Evolutionary conservation across 2,888 invertebrate genomes (phyloP).

Genomic region (Ypsolopha scabrella): DNA sequence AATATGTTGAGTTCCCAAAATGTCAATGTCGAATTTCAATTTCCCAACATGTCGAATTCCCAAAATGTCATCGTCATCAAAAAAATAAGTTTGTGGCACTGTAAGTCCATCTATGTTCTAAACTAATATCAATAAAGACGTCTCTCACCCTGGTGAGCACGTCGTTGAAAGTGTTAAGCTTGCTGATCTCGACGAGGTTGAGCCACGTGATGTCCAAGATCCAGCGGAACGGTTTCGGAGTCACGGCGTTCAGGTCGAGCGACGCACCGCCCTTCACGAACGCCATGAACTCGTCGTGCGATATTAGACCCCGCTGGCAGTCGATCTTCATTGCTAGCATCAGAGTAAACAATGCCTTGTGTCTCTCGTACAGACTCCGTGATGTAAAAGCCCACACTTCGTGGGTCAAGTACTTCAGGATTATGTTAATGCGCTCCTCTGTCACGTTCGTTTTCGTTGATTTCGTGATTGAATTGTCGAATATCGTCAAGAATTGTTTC

Average conservation of each 20-base stretch:
- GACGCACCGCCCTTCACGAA: slow-evolving; percentile 98
- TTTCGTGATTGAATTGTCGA: slow-evolving; percentile 93
- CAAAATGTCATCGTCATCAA: too few relatives aligned
- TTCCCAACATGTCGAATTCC: too few relatives aligned
- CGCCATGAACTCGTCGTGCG: slow-evolving; percentile 92
- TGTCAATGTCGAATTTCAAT: too few relatives aligned
- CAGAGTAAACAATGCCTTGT: slow-evolving; percentile 92
- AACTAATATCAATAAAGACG: neutral
- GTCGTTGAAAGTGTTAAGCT: slow-evolving; percentile 82
- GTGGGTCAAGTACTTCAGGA: slow-evolving; percentile 88
- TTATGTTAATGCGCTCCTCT: slow-evolving; percentile 88
- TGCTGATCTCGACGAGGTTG: slow-evolving; percentile 94
- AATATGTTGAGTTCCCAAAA: too few relatives aligned
- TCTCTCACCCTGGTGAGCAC: slow-evolving; percentile 77
- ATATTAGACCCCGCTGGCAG: slow-evolving; percentile 82
- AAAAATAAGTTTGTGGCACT: too few relatives aligned
- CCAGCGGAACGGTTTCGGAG: slow-evolving; percentile 94
- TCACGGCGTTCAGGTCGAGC: slow-evolving; percentile 90
- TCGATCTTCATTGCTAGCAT: slow-evolving; percentile 97
- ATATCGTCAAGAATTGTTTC: slow-evolving; percentile 93
- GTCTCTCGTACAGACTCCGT: slow-evolving; percentile 92
- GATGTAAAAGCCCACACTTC: slow-evolving; percentile 95
- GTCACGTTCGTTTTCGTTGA: slow-evolving; percentile 88
- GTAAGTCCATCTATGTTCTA: too few relatives aligned
- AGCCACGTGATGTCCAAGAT: slow-evolving; percentile 96